Base-by-base conservation (phyloP, 2,113 vertebrate genomes). In the Fregata magnificens region DNA sequence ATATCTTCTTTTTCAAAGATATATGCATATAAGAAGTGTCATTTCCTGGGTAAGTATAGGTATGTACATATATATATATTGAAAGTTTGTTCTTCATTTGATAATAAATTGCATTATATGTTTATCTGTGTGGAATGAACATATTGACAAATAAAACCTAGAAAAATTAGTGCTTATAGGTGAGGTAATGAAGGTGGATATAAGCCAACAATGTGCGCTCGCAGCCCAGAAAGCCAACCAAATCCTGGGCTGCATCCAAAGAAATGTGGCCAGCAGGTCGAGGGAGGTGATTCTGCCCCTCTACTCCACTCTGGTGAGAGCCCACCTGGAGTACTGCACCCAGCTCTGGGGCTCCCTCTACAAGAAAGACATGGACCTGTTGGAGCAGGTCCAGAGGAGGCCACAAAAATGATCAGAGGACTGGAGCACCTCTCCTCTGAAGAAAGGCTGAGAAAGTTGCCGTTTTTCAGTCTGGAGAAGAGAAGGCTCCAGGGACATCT, bases 231-330 rank as follows among this genome's bases (percentile, higher is more conserved):
- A 53, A 13, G 3, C 3, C 2, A 4, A 4, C 3, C 1, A 0
- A 40, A 16, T 7, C 1, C 2, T 45, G 34, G 38, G 14, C 13
- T 58, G 12, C 20, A 47, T 16, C 10, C 6, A 21, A n/a, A 38
- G 47, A 4, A 52, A 3, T 0, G 0, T 36, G 31, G 2, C 17
- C 38, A 72, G 16, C 16, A 78, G 25, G 14, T 7, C 0, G 1
- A 9, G 22, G 36, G 7, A 32, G 5, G 5, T 2, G 8, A 18
- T 36, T 50, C 4, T 44, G 0, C 2, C 18, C 9, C 4, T 65
- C 15, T 76, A 0, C 11, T 69, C 11, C 0, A 0, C 20, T 26
- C 42, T 67, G 0, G 1, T 14, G 34, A 38, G 13, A 34, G 2
- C 7, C 5, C 12, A 17, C 7, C 32, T 38, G 16, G 3, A 50